phyloP scores from a whole-genome alignment of 2,797 vertebrate species.

The Cichlasoma orientale region DNA sequence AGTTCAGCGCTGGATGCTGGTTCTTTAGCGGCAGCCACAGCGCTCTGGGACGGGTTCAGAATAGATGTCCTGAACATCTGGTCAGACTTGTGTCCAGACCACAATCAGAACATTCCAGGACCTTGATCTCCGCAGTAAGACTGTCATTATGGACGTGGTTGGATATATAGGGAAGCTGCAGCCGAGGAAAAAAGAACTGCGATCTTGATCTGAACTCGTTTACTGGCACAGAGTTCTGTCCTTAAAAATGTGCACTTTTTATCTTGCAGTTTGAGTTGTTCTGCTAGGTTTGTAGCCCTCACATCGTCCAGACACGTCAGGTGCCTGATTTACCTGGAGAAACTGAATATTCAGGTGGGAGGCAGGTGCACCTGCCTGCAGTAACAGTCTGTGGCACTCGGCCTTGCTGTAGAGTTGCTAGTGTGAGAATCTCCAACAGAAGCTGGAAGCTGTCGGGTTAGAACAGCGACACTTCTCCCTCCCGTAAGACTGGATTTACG shows the following conservation, averaged over 20 bases:
- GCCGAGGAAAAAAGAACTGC: slow-evolving; percentile 34
- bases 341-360: neutral
- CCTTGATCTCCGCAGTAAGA: slow-evolving; percentile 59
- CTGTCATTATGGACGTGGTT: slow-evolving; percentile 80
- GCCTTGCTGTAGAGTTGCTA: neutral
- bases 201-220: slow-evolving; percentile 44
- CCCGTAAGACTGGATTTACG: neutral
- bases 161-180: slow-evolving; percentile 64
- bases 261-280: slow-evolving; percentile 1
- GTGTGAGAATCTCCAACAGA: neutral
- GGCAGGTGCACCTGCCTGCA: neutral
- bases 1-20: slow-evolving; percentile 11
- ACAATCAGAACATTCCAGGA: slow-evolving; percentile 50
- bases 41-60: slow-evolving; percentile 64
- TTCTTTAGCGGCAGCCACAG: slow-evolving; percentile 22
- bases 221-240: neutral
- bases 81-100: slow-evolving; percentile 63
- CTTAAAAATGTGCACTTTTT: slow-evolving; percentile 37
- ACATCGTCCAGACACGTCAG: neutral
- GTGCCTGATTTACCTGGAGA: neutral
- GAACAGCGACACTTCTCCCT: rapidly evolving
- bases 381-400: neutral
- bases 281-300: neutral
- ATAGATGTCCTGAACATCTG: slow-evolving; percentile 78
- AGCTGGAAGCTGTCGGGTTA: too few species aligned